Conservation (phyloP, 2,888 invertebrate genomes). For the Colostygia pectinataria region DNA sequence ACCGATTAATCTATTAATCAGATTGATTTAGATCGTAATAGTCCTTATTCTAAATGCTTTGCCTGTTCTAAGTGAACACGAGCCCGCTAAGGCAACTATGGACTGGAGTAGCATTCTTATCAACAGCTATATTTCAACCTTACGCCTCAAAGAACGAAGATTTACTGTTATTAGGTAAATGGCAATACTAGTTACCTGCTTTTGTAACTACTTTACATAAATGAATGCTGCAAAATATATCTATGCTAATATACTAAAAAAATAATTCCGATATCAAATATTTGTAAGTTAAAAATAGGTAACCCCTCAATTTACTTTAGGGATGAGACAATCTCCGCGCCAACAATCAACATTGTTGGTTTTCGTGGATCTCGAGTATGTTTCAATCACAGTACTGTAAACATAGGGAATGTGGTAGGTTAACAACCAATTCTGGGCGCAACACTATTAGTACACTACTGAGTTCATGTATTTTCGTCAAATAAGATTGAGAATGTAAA, state of each 20-base stretch:
- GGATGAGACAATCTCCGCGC: neutral
- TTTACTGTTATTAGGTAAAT: slow-evolving; percentile 18
- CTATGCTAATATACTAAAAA: too few species aligned
- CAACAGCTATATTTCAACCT: slow-evolving; percentile 19
- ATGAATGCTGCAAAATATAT: too few species aligned
- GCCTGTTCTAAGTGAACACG: slow-evolving; percentile 8
- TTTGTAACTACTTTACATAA: neutral
- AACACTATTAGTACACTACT: too few species aligned
- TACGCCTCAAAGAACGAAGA: slow-evolving; percentile 13
- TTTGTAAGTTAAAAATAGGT: too few species aligned
- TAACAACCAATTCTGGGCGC: too few species aligned
- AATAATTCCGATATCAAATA: too few species aligned
- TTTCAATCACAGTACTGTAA: slow-evolving; percentile 4
- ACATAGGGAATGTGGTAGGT: neutral
- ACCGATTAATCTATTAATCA: neutral
- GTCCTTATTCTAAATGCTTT: neutral
- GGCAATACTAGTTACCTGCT: slow-evolving; percentile 11
- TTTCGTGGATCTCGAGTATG: slow-evolving; percentile 2
- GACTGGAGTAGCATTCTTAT: slow-evolving; percentile 11
- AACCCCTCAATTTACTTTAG: neutral
- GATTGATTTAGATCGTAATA: slow-evolving; percentile 1
- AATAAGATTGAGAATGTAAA: too few species aligned
- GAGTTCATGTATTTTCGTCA: too few species aligned
- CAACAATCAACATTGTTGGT: neutral
- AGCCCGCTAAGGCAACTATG: slow-evolving; percentile 6